Evolutionary conservation across 2,113 vertebrate species (phyloP), one percentile per base, ranked within the genome.

Genomic region (Erythrolamprus reginae): DNA sequence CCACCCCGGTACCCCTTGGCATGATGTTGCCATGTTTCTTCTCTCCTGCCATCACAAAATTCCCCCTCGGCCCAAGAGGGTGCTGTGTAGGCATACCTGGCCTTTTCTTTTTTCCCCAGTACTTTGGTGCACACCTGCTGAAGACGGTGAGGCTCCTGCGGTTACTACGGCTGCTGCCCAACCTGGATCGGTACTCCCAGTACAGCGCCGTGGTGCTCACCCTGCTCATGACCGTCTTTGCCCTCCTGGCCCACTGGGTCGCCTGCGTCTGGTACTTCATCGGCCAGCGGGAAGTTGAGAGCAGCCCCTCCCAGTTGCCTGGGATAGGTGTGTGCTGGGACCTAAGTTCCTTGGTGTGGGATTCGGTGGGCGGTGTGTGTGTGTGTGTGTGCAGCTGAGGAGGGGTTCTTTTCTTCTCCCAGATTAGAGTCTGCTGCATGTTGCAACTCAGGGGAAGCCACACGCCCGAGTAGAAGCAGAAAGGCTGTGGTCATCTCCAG

Each of bases 241-340:
- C 96, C 28, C 95, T 97, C 87, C 95, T 97, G 0, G 97, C 97
- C 28, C 97, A 97, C 94, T 97, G 97, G 97, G 97, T 97, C 10
- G 97, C 97, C 92, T 97, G 97, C 10, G 8, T 95, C 93, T 97
- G 97, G 97, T 97, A 96, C 95, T 96, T 96, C 93, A 97, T 97
- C 0, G 97, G 97, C 87, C 97, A 96, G 91, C 95, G 38, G 13
- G 97, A 97, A 92, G 96, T 97, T 0, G 96, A 96, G 92, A 96
- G 93, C 96, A 97, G 93, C 0, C 95, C 95, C 0, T 93, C 95
- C 0, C 95, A 97, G 90, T 90, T 97, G 86, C 97, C 97, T 0
- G 97, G 96, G 90, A 97, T 96, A 2, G 97, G 97, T 97, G 94
- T 15, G 48, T 65, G 33, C 19, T 0, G 7, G 33, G 33, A 6